Evolutionary conservation across 2,888 invertebrate species (phyloP).

Genomic region (Pandemis heparana): DNA sequence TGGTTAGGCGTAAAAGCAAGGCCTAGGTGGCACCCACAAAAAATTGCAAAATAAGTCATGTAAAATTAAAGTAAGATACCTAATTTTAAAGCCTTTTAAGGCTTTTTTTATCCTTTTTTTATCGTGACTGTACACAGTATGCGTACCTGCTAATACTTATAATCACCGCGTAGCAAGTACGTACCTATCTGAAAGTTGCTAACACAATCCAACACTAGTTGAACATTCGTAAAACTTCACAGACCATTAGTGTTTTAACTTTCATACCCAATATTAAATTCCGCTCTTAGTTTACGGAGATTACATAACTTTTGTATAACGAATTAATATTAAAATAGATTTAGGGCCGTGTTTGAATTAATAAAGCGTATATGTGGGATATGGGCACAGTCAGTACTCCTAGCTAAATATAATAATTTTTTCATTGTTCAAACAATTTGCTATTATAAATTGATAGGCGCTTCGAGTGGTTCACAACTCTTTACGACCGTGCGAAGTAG

Average conservation of each 20-base stretch:
- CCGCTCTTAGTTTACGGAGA: not conserved
- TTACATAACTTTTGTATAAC: slow-evolving; percentile 1
- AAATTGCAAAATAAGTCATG: no score
- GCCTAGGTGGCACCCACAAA: no score
- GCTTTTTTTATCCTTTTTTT: no score
- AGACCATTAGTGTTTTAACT: slow-evolving; percentile 17
- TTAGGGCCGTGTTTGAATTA: not conserved
- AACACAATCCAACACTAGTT: not conserved
- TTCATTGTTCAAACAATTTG: not conserved
- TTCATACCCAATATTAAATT: slow-evolving; percentile 8
- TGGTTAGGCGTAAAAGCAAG: no score
- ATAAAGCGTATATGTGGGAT: not conserved
- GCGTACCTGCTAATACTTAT: not conserved
- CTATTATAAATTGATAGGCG: not conserved
- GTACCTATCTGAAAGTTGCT: not conserved
- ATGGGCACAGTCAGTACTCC: not conserved
- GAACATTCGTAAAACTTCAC: slow-evolving; percentile 20
- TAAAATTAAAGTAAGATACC: no score
- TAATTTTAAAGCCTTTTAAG: no score
- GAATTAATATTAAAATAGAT: not conserved
- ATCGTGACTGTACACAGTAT: slow-evolving; percentile 11
- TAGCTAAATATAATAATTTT: not conserved
- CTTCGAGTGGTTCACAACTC: no score
- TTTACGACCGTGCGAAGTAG: no score
- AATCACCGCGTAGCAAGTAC: not conserved